phyloP scores from a whole-genome alignment of 2,888 invertebrate genomes.

The Callyntrura sp. region DNA sequence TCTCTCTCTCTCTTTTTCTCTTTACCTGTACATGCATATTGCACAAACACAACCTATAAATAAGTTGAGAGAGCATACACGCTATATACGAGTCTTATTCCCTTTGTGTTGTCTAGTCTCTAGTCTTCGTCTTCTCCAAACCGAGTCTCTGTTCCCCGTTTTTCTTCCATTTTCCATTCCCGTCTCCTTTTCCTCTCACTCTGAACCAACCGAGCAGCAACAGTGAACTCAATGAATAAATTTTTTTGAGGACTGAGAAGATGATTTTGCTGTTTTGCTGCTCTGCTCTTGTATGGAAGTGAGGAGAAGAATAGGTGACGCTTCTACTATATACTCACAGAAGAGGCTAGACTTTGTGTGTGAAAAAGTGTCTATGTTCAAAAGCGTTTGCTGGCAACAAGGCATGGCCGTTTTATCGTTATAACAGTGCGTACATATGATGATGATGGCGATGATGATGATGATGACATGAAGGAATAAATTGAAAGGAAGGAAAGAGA shows the following conservation, averaged over 20 bases:
- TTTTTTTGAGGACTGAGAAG: not conserved
- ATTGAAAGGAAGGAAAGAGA: conserved; percentile 13
- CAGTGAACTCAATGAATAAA: not conserved
- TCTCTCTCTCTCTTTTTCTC: not conserved
- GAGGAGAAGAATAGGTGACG: not conserved
- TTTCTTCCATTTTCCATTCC: not conserved
- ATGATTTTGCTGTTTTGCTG: not conserved
- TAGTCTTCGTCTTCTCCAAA: not conserved
- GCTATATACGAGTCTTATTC: not conserved
- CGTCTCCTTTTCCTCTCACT: not conserved
- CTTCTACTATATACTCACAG: not conserved
- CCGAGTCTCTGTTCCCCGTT: not conserved
- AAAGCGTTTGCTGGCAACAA: not conserved
- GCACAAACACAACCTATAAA: not conserved
- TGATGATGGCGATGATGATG: not conserved
- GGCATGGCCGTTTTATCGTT: not conserved
- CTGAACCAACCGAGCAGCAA: too few relatives aligned
- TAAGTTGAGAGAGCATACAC: not conserved
- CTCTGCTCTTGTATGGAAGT: not conserved
- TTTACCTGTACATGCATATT: not conserved
- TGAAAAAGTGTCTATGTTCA: not conserved
- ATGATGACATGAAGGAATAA: not conserved
- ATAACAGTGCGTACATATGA: conserved; percentile 3
- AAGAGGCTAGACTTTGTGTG: not conserved
- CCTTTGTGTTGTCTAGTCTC: not conserved